Conservation (phyloP, 2,113 vertebrate genomes). For the Camarhynchus parvulus region DNA sequence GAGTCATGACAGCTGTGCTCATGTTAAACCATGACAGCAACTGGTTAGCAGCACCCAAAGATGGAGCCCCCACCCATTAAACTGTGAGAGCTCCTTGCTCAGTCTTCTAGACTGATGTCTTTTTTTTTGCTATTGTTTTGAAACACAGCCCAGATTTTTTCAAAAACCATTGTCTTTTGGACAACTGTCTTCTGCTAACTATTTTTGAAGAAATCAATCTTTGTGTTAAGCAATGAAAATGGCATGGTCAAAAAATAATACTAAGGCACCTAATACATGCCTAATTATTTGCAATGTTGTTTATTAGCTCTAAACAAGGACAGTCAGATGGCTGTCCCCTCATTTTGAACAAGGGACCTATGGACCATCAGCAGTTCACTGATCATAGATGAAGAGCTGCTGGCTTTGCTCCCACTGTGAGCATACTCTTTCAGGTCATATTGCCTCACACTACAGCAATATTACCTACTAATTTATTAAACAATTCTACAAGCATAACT, state of each 20-base stretch:
- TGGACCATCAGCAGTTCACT: background rate
- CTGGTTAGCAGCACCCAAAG: background rate
- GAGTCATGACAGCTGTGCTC: rapidly evolving
- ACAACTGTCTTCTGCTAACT: rapidly evolving
- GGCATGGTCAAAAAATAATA: background rate
- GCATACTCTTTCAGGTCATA: background rate
- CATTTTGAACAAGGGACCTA: background rate
- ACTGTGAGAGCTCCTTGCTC: background rate
- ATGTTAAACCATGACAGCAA: background rate
- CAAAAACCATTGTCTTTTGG: background rate
- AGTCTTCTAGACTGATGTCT: rapidly evolving
- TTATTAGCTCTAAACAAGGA: background rate
- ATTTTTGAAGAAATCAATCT: background rate
- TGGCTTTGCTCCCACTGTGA: background rate
- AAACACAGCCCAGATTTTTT: background rate
- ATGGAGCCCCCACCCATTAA: rapidly evolving
- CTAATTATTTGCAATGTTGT: background rate
- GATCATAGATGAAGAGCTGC: background rate
- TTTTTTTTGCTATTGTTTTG: background rate
- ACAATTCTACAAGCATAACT: slow-evolving; percentile 20
- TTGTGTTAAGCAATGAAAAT: background rate
- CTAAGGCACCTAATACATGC: background rate
- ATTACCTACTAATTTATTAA: background rate
- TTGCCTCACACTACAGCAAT: rapidly evolving
- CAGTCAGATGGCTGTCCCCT: rapidly evolving